Base-by-base conservation (phyloP, 2,797 vertebrate species). In the Hybognathus amarus region DNA sequence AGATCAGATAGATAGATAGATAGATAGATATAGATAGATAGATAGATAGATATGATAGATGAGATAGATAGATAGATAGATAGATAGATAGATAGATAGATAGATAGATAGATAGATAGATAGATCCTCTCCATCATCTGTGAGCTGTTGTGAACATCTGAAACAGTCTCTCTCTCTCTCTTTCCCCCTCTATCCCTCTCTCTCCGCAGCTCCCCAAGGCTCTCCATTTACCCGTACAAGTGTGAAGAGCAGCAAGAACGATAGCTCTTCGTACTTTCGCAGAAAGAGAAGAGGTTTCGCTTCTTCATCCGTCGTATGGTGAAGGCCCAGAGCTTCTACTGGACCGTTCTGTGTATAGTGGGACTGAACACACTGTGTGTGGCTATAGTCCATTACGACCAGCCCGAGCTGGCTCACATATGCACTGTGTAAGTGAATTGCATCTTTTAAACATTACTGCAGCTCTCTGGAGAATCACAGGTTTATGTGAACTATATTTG, bases 271-370 rank as follows among this genome's bases (percentile, higher is more conserved):
- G 0, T 99, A 98, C 92, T 95, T 99, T 86, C 94, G 93, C 79
- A 95, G 97, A 87, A 99, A 88, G 97, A 97, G 92, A 99, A 98
- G 90, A 95, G 97, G 93, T 93, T 98, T 61, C 96, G 97, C 4
- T 99, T 99, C 92, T 97, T 97, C 91, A 97, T 98, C 82, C 96
- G 97, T 1, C 97, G 94, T 80, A 95, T 99, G 96, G 98, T 99
- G 90, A 99, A 99, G 89, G 96, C 97, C 0, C 97, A 99, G 93
- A 96, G 96, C 91, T 99, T 99, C 94, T 99, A 99, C 92, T 99
- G 98, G 97, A 95, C 93, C 0, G 97, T 99, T 59, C 91, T 99
- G 87, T 99, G 96, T 2, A 95, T 99, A 81, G 98, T 99, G 1
- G 96, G 97, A 36, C 95, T 99, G 86, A 99, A 99, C 93, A 99